Base-by-base conservation (phyloP, 2,113 vertebrate genomes). In the Larimichthys crocea region DNA sequence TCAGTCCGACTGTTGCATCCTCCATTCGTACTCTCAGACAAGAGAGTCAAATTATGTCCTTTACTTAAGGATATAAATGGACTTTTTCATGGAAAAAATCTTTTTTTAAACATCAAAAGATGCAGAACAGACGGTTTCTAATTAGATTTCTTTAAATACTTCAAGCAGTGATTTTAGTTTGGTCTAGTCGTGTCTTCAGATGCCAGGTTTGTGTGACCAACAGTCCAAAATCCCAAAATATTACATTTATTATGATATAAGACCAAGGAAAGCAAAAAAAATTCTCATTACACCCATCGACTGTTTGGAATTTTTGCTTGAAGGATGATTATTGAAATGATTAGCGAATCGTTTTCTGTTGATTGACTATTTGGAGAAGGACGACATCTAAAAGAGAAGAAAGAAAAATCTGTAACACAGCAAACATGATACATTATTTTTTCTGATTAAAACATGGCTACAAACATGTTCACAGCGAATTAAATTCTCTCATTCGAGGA, bases 1-100 rank as follows among this genome's bases (percentile, higher is more conserved):
- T 74, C 76, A 66, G 59, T 55, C 59, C 19, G 3, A 63, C 46
- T 35, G 29, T 9, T 56, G 50, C 48, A 59, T 66, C 67, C 42
- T 86, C 20, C 44, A 17, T 42, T 65, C 15, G 4, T 16, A 1
- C 59, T 67, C 22, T 53, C 17, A n/a, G 69, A 14, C 48, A 68
- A 50, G n/a, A 50, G 46, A 50, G 46, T 63, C n/a, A 52, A 57
- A 44, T 66, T 10, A 65, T 44, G 11, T 63, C 16, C 3, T 48
- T 31, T n/a, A 62, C 2, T 35, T 5, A 75, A 11, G 35, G 35
- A 40, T 40, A 40, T 40, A 40, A 40, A 40, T 35, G 35, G 35
- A 35, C 35, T 40, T 40, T 40, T 40, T 40, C 1, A 40, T 40
- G 35, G 35, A 8, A 40, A 35, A 40, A 8, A 9, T 7, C 6